phyloP scores from a whole-genome alignment of 2,113 vertebrate species.

The Alces alces region DNA sequence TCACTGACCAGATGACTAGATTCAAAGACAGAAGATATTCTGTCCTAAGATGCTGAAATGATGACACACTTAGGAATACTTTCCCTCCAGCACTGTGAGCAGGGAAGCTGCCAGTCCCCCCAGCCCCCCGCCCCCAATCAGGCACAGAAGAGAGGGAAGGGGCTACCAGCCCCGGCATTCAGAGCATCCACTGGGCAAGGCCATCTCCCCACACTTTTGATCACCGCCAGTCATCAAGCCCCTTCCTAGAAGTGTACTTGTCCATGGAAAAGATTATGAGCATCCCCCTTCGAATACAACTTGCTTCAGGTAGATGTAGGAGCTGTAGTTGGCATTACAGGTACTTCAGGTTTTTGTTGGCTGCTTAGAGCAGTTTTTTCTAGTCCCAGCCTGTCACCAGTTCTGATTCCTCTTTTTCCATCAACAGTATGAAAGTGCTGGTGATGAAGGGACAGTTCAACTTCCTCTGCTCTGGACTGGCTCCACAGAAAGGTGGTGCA shows the following conservation, averaged over 20 bases:
- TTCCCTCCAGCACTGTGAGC: not conserved
- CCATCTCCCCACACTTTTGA: not conserved
- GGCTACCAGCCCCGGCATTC: not conserved
- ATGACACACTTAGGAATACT: not conserved
- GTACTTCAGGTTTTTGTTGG: not conserved
- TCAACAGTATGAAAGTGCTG: not conserved
- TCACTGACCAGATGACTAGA: not conserved
- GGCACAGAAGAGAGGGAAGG: not conserved
- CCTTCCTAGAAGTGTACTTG: not conserved
- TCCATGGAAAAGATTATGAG: not conserved
- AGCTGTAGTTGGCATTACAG: not conserved
- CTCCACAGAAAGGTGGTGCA: not conserved
- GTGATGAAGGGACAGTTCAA: not conserved
- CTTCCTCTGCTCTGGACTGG: not conserved
- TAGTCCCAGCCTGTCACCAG: not conserved
- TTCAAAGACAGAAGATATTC: not conserved
- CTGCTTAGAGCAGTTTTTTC: not conserved
- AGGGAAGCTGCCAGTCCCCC: not conserved
- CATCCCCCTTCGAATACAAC: not conserved
- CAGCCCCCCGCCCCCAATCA: rapidly evolving
- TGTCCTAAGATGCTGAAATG: not conserved
- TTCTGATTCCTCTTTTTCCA: not conserved
- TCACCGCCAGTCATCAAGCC: not conserved
- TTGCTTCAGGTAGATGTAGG: not conserved
- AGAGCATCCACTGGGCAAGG: not conserved